Evolutionary conservation across 64 coral and sea anemone species (phyloP).

Genomic region (Stylophora pistillata): DNA sequence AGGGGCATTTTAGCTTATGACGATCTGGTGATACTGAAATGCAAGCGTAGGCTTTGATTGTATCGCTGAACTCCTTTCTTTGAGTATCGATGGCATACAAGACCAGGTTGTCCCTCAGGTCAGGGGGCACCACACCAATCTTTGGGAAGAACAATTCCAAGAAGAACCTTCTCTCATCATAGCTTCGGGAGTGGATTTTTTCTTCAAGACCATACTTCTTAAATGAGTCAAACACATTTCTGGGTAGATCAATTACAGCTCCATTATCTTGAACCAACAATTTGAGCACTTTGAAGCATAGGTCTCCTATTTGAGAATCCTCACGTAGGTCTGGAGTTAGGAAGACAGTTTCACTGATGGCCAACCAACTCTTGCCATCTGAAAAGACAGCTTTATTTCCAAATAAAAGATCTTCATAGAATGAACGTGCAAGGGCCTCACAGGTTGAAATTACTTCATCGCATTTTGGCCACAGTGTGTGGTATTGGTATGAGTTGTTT

Average conservation of each 20-base stretch:
- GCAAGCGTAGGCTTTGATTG: constrained; percentile 36
- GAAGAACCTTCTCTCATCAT: constrained; percentile 51
- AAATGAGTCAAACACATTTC: constrained; percentile 46
- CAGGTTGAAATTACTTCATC: constrained; percentile 16
- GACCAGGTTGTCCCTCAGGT: constrained; percentile 38
- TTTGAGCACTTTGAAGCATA: constrained; percentile 59
- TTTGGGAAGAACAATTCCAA: constrained; percentile 59
- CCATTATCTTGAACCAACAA: neutral
- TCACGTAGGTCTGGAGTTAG: constrained; percentile 39
- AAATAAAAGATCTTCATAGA: constrained; percentile 32
- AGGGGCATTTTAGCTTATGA: constrained; percentile 40
- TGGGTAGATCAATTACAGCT: constrained; percentile 61
- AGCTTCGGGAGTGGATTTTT: constrained; percentile 1
- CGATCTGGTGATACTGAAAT: constrained; percentile 62
- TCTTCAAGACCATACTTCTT: neutral
- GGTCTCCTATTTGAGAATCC: constrained; percentile 37
- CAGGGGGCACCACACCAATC: neutral
- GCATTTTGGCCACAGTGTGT: constrained; percentile 70
- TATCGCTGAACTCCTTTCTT: neutral
- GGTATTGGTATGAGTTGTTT: constrained; percentile 20
- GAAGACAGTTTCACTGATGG: constrained; percentile 36
- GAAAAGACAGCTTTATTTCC: constrained; percentile 40
- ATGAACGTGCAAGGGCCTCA: constrained; percentile 32
- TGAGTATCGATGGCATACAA: constrained; percentile 57
- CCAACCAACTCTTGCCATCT: constrained; percentile 40